A percentile compares a stretch with the other conserved stretches of the same genome.
These are phyloP conservation scores for Sterna hirundo DNA, from an alignment of 2,113 vertebrate species.

Conservation along the genomic window DNA sequence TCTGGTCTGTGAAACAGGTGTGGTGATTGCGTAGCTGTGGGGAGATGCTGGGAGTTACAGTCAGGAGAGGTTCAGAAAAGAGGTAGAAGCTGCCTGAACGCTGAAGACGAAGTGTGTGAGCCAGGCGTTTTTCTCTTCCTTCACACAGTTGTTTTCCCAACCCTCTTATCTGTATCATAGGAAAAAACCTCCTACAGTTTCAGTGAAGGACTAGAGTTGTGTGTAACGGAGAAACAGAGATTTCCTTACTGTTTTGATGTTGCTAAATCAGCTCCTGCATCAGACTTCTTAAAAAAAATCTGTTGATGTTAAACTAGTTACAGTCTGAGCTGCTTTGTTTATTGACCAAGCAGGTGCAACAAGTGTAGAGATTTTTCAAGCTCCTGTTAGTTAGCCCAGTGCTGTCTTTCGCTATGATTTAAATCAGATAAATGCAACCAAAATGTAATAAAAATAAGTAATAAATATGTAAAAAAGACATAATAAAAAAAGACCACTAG, in stretches of 20 bases:
- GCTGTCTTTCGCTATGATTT: neutral
- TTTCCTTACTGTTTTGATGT: neutral
- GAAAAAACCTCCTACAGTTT: neutral
- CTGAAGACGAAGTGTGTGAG: neutral
- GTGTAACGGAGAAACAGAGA: neutral
- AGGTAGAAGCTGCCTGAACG: neutral
- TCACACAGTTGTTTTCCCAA: neutral
- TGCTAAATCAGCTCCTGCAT: neutral
- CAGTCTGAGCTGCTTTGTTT: neutral
- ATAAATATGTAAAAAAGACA: neutral
- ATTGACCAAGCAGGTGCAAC: neutral
- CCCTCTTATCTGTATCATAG: neutral
- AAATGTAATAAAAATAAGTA: neutral
- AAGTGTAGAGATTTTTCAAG: neutral
- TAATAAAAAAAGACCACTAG: neutral
- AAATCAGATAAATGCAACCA: neutral
- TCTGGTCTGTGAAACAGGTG: neutral
- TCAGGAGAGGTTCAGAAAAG: neutral
- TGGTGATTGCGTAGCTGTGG: neutral
- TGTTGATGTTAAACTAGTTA: neutral
- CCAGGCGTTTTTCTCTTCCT: neutral
- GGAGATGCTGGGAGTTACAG: neutral
- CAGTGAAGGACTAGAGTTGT: neutral
- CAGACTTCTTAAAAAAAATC: neutral
- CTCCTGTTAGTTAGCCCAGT: neutral